These are phyloP conservation scores for Lamellibrachia luymesi DNA, from an alignment of 1,140 invertebrate species.

Conservation along the genomic window DNA sequence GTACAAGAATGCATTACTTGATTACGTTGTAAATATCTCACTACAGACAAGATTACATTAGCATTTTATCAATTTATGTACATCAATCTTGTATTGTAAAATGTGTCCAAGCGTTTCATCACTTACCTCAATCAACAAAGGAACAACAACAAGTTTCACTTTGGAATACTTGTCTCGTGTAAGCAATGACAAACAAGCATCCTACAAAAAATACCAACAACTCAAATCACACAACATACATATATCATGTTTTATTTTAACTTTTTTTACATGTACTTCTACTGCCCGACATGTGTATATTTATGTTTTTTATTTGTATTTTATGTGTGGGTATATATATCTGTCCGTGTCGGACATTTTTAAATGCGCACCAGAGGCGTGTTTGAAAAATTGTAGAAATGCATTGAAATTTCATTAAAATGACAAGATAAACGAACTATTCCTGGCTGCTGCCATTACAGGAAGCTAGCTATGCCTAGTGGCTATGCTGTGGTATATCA, in stretches of 20 bases:
- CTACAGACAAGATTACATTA: not conserved
- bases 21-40: not conserved
- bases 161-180: constrained; percentile 45
- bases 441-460: no score
- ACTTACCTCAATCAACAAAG: constrained; percentile 48
- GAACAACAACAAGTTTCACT: constrained; percentile 47
- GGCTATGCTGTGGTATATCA: no score
- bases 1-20: not conserved
- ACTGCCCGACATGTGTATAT: not conserved
- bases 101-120: no score
- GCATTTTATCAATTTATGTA: not conserved
- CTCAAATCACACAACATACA: no score
- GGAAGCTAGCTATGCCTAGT: no score
- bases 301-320: not conserved
- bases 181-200: constrained; percentile 45
- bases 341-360: no score
- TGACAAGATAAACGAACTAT: no score
- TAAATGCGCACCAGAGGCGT: no score
- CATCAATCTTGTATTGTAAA: not conserved
- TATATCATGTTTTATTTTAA: no score
- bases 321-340: not conserved
- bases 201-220: constrained; percentile 32
- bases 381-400: no score
- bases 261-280: no score
- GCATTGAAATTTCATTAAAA: no score